A percentile compares a stretch with the other conserved stretches of the same genome.
These are phyloP conservation scores for Heliangelus exortis DNA, from an alignment of 2,797 vertebrate species.

Conservation along the genomic window DNA sequence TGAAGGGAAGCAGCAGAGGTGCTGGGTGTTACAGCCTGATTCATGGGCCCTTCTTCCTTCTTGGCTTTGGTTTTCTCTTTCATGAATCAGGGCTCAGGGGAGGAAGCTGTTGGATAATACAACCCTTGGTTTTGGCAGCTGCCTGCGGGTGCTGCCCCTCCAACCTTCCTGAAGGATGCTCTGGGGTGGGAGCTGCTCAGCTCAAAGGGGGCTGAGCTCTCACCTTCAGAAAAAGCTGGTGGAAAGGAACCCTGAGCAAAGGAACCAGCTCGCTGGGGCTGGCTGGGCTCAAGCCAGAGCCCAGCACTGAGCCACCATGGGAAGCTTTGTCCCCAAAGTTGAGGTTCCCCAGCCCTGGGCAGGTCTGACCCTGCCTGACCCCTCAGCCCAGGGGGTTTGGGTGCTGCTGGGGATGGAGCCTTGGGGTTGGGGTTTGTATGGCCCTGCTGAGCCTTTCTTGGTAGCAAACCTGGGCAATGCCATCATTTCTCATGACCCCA, in stretches of 20 bases:
- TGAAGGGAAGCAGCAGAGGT: not conserved
- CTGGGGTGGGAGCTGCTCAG: not conserved
- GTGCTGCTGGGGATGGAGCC: not conserved
- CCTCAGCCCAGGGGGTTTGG: rapidly evolving
- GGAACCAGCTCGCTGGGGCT: not conserved
- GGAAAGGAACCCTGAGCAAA: not conserved
- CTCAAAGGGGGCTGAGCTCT: not conserved
- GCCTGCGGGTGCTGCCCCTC: not conserved
- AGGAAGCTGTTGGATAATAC: constrained; percentile 42
- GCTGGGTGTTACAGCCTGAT: not conserved
- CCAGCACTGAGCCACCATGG: not conserved
- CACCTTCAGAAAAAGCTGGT: not conserved
- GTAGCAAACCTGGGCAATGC: not conserved
- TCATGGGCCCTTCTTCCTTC: not conserved
- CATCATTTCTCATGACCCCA: rapidly evolving
- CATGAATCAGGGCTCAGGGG: not conserved
- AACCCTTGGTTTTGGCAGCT: constrained; percentile 40
- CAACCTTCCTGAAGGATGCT: not conserved
- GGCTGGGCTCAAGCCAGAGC: not conserved
- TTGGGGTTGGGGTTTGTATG: not conserved
- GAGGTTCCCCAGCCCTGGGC: rapidly evolving
- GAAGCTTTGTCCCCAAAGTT: not conserved
- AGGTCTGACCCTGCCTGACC: not conserved
- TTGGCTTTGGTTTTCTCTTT: not conserved
- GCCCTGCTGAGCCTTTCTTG: not conserved